Evolutionary conservation across 2,888 invertebrate species (phyloP).

Genomic region (Lepidochrysops patricia): DNA sequence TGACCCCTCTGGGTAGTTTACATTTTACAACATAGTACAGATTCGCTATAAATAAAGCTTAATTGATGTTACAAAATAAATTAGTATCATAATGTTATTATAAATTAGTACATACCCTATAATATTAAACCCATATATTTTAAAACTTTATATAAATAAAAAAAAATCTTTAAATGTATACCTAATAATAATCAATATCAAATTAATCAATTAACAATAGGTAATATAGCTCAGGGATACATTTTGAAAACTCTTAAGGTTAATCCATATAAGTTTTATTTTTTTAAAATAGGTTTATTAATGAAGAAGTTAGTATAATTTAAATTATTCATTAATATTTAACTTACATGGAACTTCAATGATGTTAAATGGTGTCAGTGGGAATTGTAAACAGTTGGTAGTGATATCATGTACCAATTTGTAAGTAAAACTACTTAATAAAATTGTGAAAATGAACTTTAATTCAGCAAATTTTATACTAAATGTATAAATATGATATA

Average conservation of each 20-base stretch:
- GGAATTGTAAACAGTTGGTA: not conserved
- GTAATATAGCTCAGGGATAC: no score
- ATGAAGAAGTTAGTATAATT: not conserved
- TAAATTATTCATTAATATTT: not conserved
- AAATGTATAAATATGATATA: conserved; percentile 75
- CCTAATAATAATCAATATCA: no score
- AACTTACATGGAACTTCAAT: not conserved
- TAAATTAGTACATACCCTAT: not conserved
- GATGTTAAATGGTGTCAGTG: not conserved
- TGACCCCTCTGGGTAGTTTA: not conserved
- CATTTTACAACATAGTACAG: not conserved
- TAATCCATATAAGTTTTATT: no score
- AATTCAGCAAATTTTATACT: conserved; percentile 75
- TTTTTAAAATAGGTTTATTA: not conserved
- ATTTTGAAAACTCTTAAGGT: no score
- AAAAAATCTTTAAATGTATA: not conserved
- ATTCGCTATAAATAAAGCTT: not conserved
- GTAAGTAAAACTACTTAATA: conserved; percentile 42
- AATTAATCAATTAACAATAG: not conserved
- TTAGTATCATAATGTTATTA: not conserved
- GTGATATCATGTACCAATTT: not conserved
- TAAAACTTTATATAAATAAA: not conserved
- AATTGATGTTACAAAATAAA: not conserved
- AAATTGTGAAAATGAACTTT: conserved; percentile 75
- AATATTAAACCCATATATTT: not conserved